Conservation (phyloP, 2,888 invertebrate species). For the Drosophila fungiperda region DNA sequence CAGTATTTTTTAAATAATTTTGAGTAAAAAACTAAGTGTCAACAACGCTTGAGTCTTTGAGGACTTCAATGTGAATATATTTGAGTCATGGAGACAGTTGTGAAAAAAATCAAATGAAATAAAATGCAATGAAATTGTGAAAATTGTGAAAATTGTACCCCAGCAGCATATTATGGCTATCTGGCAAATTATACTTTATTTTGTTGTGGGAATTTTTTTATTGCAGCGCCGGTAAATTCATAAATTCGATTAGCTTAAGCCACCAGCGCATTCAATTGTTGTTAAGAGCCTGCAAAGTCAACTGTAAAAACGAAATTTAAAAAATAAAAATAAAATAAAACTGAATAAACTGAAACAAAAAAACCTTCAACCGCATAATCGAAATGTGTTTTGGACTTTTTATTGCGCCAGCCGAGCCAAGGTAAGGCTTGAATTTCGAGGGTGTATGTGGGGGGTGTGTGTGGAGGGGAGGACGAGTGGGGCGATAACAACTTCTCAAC, state of each 20-base stretch:
- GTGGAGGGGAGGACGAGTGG: constrained; percentile 9
- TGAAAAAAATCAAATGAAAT: constrained; percentile 39
- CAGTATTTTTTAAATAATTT: not conserved
- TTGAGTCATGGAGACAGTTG: not conserved
- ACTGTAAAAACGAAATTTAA: constrained; percentile 56
- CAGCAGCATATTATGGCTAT: constrained; percentile 60
- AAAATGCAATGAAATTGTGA: constrained; percentile 20
- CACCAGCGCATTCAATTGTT: constrained; percentile 63
- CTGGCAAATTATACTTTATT: constrained; percentile 70
- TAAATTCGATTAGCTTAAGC: constrained; percentile 75
- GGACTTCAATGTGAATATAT: constrained; percentile 1
- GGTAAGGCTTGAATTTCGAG: constrained; percentile 43
- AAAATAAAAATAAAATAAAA: constrained; percentile 34
- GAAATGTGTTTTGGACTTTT: constrained; percentile 75
- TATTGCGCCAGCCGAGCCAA: constrained; percentile 62
- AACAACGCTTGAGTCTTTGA: not conserved
- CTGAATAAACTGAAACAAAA: constrained; percentile 15
- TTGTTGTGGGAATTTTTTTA: constrained; percentile 57
- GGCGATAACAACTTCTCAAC: constrained; percentile 78
- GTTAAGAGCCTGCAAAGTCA: constrained; percentile 58
- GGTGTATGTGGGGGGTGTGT: constrained; percentile 11
- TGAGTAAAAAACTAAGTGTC: not conserved
- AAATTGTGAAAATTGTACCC: constrained; percentile 21
- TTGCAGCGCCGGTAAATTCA: constrained; percentile 45
- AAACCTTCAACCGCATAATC: constrained; percentile 66